Conservation (phyloP, 2,888 invertebrate species). For the Cantharis rustica region DNA sequence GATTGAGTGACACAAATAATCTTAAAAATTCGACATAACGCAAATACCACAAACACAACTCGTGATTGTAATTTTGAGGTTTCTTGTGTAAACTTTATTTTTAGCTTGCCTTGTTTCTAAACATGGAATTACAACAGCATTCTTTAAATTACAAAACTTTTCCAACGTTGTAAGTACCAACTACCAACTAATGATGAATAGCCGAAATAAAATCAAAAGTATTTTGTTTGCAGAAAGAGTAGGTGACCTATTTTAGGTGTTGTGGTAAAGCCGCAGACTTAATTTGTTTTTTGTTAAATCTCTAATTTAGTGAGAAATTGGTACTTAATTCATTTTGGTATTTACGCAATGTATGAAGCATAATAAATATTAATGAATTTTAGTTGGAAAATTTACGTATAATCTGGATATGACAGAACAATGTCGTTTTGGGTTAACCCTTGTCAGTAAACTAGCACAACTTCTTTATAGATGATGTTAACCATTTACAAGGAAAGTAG, state of each 20-base stretch:
- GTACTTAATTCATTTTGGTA: neutral
- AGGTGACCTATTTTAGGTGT: neutral
- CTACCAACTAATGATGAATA: neutral
- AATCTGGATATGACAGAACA: neutral
- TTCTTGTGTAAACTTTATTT: neutral
- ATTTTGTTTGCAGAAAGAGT: neutral
- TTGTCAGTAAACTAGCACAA: slow-evolving; percentile 3
- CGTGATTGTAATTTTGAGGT: neutral
- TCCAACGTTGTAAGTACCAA: neutral
- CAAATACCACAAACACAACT: neutral
- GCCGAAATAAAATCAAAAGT: neutral
- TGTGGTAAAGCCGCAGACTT: neutral
- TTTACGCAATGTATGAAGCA: neutral
- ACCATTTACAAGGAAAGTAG: slow-evolving; percentile 6
- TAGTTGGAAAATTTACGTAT: neutral
- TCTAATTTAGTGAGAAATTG: neutral
- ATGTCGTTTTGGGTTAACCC: slow-evolving; percentile 2
- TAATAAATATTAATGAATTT: neutral
- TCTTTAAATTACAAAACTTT: neutral
- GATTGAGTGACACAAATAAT: neutral
- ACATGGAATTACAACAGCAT: neutral
- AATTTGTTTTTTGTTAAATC: neutral
- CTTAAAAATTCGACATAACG: neutral
- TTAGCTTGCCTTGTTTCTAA: neutral
- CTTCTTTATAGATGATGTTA: slow-evolving; percentile 2